Conservation (phyloP, 1,140 invertebrate species). For the Atopsyche davidsoni region DNA sequence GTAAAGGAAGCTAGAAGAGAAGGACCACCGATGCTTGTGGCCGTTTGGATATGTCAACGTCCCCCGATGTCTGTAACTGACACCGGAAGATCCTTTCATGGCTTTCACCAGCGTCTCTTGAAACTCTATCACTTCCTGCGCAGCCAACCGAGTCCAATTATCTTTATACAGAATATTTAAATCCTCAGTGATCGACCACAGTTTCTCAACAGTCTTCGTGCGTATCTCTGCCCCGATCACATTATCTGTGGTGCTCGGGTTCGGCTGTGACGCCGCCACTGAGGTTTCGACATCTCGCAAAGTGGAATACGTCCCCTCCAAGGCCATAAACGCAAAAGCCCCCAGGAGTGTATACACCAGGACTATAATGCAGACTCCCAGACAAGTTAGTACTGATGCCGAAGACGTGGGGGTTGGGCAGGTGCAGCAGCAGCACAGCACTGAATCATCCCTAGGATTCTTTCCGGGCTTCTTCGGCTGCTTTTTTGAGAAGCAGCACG, state of each 20-base stretch:
- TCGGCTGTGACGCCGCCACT: conserved; percentile 55
- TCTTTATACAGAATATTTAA: conserved; percentile 91
- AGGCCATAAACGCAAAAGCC: conserved; percentile 83
- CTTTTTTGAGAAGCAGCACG: conserved; percentile 25
- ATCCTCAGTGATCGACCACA: conserved; percentile 92
- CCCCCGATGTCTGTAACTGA: conserved; percentile 26
- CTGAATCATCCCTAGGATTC: conserved; percentile 22
- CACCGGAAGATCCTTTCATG: conserved; percentile 33
- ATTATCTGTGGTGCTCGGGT: conserved; percentile 46
- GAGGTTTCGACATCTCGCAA: conserved; percentile 45
- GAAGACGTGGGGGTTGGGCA: conserved; percentile 31
- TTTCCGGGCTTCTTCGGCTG: conserved; percentile 11
- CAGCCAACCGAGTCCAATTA: conserved; percentile 84
- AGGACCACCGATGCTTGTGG: conserved; percentile 74
- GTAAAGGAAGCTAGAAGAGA: conserved; percentile 88
- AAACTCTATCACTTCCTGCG: conserved; percentile 79
- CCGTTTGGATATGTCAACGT: conserved; percentile 36
- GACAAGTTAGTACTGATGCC: conserved; percentile 41
- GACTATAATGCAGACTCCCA: conserved; percentile 77
- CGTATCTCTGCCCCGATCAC: conserved; percentile 43
- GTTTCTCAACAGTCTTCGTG: conserved; percentile 65
- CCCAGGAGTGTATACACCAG: conserved; percentile 86
- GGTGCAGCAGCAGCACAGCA: conserved; percentile 26
- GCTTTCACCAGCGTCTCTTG: conserved; percentile 55
- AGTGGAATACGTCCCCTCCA: conserved; percentile 61